A percentile compares a stretch with the other conserved stretches of the same genome.
phyloP scores from a whole-genome alignment of 1,140 invertebrate species.

The Probaryconus sp. region DNA sequence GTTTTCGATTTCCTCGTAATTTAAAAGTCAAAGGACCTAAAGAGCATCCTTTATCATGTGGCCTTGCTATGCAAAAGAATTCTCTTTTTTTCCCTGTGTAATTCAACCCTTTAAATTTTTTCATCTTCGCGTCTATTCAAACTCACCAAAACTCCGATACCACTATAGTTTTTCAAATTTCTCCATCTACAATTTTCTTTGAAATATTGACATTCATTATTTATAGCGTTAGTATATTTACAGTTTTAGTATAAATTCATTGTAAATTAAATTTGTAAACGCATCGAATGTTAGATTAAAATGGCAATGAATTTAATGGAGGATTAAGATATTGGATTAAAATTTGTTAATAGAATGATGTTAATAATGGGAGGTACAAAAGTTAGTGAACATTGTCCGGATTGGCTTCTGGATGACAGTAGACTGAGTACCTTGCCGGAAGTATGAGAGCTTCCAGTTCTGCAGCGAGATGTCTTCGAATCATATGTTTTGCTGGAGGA shows the following conservation, averaged over 20 bases:
- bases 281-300: not conserved
- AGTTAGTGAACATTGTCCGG: constrained; percentile 76
- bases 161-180: too few relatives aligned
- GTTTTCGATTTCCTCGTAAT: constrained; percentile 16
- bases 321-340: not conserved
- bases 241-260: not conserved
- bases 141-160: constrained; percentile 7
- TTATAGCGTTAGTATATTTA: not conserved
- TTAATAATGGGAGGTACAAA: constrained; percentile 38
- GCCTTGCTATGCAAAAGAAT: constrained; percentile 5
- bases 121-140: constrained; percentile 4
- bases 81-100: not conserved
- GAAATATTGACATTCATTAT: too few relatives aligned
- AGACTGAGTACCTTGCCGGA: constrained; percentile 89
- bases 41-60: constrained; percentile 1
- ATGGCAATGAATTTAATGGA: not conserved
- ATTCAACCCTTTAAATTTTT: constrained; percentile 9
- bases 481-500: constrained; percentile 94
- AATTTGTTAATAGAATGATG: constrained; percentile 19
- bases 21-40: constrained; percentile 23
- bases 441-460: constrained; percentile 93
- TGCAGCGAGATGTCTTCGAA: constrained; percentile 91
- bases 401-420: constrained; percentile 76
- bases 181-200: not conserved
- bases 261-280: not conserved